Evolutionary conservation across 2,113 vertebrate species (phyloP).

Genomic region (Astatoreochromis straeleni): DNA sequence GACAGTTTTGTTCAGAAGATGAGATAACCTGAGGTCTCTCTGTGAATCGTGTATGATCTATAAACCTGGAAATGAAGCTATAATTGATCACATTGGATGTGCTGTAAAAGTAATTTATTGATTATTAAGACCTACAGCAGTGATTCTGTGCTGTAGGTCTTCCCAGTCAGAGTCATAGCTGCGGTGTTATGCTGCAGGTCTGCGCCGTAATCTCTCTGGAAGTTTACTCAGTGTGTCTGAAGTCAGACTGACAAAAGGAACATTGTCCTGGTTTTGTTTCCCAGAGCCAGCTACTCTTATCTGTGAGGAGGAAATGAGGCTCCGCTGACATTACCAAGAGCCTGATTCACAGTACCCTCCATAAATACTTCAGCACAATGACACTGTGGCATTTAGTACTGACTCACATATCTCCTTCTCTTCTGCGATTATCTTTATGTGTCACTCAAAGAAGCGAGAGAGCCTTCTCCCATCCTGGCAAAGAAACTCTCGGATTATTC

Average conservation of each 20-base stretch:
- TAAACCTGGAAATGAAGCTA: background rate
- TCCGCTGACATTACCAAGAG: background rate
- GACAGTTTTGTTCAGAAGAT: background rate
- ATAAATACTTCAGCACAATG: background rate
- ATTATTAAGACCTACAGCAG: background rate
- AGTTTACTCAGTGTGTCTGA: background rate
- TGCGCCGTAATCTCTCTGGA: background rate
- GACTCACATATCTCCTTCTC: background rate
- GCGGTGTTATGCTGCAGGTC: background rate
- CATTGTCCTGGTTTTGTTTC: conserved; percentile 33
- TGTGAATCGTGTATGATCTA: background rate
- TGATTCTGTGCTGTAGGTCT: background rate
- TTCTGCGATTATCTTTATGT: background rate
- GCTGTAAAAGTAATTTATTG: background rate
- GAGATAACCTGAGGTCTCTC: background rate
- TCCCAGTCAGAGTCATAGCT: background rate
- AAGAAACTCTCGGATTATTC: background rate
- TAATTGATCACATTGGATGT: fast-evolving
- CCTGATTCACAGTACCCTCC: conserved; percentile 8
- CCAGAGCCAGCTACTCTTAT: conserved; percentile 22
- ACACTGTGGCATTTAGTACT: background rate
- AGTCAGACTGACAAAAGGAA: conserved; percentile 22
- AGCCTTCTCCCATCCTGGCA: background rate
- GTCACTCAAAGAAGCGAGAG: background rate
- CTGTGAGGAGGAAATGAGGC: conserved; percentile 8